Evolutionary conservation across 2,888 invertebrate species (phyloP).

Genomic region (Uloborus plumipes): DNA sequence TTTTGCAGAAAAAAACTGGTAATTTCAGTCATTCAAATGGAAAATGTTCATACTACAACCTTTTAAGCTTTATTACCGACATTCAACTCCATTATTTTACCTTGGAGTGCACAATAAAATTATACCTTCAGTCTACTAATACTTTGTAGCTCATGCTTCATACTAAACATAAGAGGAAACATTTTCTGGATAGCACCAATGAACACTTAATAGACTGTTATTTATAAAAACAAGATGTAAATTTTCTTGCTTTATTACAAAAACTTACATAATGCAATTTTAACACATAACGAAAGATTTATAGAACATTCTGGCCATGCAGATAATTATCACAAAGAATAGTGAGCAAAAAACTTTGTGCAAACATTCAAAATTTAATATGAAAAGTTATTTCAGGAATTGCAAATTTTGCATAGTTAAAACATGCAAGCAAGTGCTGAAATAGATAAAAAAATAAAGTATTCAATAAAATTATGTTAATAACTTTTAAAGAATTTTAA

Average conservation of each 20-base stretch:
- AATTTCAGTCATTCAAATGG: no score
- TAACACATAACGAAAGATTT: not conserved
- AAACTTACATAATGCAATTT: constrained; percentile 3
- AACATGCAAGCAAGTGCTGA: not conserved
- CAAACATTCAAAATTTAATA: constrained; percentile 33
- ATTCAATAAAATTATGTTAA: not conserved
- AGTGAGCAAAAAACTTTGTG: constrained; percentile 51
- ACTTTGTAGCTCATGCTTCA: no score
- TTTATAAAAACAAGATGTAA: no score
- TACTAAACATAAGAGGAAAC: no score
- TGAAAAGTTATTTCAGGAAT: not conserved
- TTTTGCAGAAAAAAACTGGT: no score
- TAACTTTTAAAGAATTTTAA: constrained; percentile 5
- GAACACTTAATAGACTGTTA: no score
- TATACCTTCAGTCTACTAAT: no score
- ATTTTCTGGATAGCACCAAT: no score
- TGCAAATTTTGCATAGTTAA: not conserved
- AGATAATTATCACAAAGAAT: constrained; percentile 34
- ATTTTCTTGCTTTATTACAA: not conserved
- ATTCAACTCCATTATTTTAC: no score
- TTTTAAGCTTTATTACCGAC: no score
- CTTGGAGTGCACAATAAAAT: no score
- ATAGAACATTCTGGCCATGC: constrained; percentile 21
- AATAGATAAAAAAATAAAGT: not conserved
- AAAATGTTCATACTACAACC: no score